Evolutionary conservation across 2,888 invertebrate species (phyloP).

Genomic region (Drosophila subsilvestris): DNA sequence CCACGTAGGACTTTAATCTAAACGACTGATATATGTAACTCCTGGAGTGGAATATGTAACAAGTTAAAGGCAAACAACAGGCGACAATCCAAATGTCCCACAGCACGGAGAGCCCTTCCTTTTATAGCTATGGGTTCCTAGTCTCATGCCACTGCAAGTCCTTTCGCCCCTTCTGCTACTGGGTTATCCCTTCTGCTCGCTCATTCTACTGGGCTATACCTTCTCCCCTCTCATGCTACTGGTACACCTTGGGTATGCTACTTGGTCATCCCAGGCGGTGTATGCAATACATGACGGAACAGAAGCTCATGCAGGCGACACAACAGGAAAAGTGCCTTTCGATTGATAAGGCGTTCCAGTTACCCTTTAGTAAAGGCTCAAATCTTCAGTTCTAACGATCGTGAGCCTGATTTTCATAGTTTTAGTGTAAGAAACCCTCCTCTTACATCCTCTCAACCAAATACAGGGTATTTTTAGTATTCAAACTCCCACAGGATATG

Average conservation of each 20-base stretch:
- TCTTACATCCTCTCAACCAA: not conserved
- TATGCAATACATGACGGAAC: slow-evolving; percentile 28
- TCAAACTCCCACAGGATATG: slow-evolving; percentile 12
- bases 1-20: slow-evolving; percentile 55
- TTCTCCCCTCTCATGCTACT: not conserved
- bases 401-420: no score
- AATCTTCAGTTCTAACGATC: no score
- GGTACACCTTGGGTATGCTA: slow-evolving; percentile 5
- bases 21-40: slow-evolving; percentile 58
- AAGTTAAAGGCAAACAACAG: slow-evolving; percentile 66
- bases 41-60: slow-evolving; percentile 73
- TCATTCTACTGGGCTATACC: not conserved
- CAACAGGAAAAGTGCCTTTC: not conserved
- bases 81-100: slow-evolving; percentile 43
- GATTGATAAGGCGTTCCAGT: not conserved
- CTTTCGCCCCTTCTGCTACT: not conserved
- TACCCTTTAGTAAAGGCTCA: not conserved
- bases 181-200: not conserved
- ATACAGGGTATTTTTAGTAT: slow-evolving; percentile 21
- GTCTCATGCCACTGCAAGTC: not conserved
- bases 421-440: not conserved
- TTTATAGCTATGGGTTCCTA: not conserved
- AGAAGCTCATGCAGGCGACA: slow-evolving; percentile 25
- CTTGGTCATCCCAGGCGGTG: slow-evolving; percentile 47
- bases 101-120: not conserved